These are phyloP conservation scores for Paradoxurus hermaphroditus DNA, from an alignment of 2,113 vertebrate genomes.

Conservation along the genomic window DNA sequence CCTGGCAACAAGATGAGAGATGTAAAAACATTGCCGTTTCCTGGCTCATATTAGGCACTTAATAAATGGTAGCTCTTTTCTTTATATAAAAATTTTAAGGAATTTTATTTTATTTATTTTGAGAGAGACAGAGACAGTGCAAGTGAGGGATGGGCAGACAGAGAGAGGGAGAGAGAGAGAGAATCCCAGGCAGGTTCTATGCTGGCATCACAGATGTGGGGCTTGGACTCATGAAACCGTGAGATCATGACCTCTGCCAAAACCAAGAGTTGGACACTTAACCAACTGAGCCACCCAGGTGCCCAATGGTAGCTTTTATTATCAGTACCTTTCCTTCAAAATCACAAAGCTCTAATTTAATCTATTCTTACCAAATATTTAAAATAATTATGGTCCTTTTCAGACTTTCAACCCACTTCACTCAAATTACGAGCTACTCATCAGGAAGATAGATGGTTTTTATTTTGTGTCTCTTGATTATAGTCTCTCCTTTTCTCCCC, in stretches of 20 bases:
- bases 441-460: background rate
- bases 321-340: background rate
- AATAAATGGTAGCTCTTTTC: background rate
- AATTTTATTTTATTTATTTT: too few species aligned
- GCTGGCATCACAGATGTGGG: too few species aligned
- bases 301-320: background rate
- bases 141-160: too few species aligned
- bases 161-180: too few species aligned
- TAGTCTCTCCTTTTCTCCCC: background rate
- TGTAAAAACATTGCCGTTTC: background rate
- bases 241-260: too few species aligned
- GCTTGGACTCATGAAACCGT: too few species aligned
- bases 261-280: too few species aligned
- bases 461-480: background rate
- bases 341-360: background rate
- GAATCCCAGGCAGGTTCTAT: too few species aligned
- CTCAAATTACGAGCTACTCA: background rate
- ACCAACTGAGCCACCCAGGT: too few species aligned
- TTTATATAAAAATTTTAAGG: too few species aligned
- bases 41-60: background rate
- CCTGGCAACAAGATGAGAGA: background rate
- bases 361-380: background rate
- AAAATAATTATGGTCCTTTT: background rate
- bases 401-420: background rate
- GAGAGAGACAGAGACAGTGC: too few species aligned